These are phyloP conservation scores for Anarrhichthys ocellatus DNA, from an alignment of 2,113 vertebrate genomes.

Conservation along the genomic window DNA sequence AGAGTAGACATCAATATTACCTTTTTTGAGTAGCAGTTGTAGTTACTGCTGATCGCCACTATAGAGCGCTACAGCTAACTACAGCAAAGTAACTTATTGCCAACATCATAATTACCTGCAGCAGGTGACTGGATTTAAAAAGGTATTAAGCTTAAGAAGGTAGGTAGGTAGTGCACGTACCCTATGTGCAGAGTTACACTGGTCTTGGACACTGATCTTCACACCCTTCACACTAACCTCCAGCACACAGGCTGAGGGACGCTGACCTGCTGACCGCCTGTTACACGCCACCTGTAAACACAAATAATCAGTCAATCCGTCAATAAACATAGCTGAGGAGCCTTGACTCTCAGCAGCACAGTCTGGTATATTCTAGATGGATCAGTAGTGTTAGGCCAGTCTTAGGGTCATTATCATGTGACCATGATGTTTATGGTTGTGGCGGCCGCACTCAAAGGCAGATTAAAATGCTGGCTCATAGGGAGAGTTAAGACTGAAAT, in stretches of 20 bases:
- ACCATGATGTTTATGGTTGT: background rate
- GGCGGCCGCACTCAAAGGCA: background rate
- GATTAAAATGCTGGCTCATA: background rate
- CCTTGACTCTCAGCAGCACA: background rate
- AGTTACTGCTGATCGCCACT: background rate
- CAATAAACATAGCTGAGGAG: background rate
- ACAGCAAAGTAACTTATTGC: background rate
- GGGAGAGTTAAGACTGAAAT: background rate
- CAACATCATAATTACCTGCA: background rate
- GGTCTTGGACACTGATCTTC: constrained; percentile 86
- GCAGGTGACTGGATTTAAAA: background rate
- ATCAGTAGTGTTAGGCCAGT: background rate
- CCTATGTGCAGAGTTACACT: constrained; percentile 78
- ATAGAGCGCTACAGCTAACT: background rate
- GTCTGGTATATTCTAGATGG: background rate
- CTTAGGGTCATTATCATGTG: background rate
- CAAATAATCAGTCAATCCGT: constrained; percentile 9
- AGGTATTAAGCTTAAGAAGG: background rate
- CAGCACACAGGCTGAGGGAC: constrained; percentile 90
- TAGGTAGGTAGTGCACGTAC: constrained; percentile 47
- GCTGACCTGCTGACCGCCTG: constrained; percentile 85
- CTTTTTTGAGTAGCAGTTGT: background rate
- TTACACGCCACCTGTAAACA: constrained; percentile 90
- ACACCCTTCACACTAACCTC: constrained; percentile 92
- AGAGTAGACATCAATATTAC: background rate